These are phyloP conservation scores for Mycalesis mineus DNA, from an alignment of 2,888 invertebrate genomes.

Conservation along the genomic window DNA sequence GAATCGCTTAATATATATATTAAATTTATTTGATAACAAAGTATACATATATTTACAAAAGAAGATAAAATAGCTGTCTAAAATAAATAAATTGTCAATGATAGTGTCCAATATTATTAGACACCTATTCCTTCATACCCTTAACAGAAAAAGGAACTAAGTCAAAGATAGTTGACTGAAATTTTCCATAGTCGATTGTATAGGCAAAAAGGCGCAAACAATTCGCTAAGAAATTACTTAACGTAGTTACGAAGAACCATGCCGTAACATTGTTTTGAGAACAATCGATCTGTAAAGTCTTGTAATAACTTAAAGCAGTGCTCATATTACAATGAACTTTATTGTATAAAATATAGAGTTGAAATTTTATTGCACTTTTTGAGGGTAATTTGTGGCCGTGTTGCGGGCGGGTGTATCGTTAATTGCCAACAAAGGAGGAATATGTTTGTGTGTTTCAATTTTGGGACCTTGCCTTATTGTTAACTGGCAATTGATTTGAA, in stretches of 20 bases:
- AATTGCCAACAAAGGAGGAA: constrained; percentile 27
- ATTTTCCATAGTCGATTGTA: too few species aligned
- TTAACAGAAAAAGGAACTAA: too few species aligned
- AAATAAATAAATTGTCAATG: too few species aligned
- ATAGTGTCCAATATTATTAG: too few species aligned
- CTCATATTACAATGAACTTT: constrained; percentile 15
- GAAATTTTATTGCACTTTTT: constrained; percentile 11
- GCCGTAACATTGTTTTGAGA: constrained; percentile 22
- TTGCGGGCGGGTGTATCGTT: constrained; percentile 27
- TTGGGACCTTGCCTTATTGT: constrained; percentile 32
- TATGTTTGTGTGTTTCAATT: constrained; percentile 27
- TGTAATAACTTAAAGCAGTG: constrained; percentile 3
- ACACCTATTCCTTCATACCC: too few species aligned
- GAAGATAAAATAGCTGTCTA: too few species aligned
- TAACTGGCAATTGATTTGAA: constrained; percentile 26
- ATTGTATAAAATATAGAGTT: constrained; percentile 10
- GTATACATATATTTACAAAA: too few species aligned
- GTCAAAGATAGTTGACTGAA: too few species aligned
- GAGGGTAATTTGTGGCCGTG: constrained; percentile 20
- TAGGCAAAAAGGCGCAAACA: too few species aligned
- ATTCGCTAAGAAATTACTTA: constrained; percentile 21
- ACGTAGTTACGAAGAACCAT: constrained; percentile 23
- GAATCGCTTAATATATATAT: too few species aligned
- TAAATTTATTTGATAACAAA: too few species aligned
- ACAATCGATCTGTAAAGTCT: constrained; percentile 12